phyloP scores from a whole-genome alignment of 2,797 vertebrate genomes.

The Danio jaintianensis region DNA sequence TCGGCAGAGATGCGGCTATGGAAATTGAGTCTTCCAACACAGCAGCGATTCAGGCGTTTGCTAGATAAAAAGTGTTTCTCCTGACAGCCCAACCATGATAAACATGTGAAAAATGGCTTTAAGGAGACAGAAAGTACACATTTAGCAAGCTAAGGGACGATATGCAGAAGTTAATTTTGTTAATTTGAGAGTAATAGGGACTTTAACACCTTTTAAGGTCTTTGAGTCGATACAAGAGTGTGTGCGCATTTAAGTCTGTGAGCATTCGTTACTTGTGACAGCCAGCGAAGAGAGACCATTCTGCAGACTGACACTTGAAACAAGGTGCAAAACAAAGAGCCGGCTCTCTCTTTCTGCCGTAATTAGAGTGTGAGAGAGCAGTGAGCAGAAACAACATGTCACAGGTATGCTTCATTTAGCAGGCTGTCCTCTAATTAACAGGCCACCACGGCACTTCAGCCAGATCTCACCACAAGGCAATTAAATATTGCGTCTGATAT shows the following conservation, averaged over 20 bases:
- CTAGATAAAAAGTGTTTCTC: background rate
- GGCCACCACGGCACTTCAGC: slow-evolving; percentile 39
- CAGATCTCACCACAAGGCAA: slow-evolving; percentile 43
- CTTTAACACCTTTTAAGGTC: slow-evolving; percentile 28
- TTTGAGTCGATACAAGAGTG: background rate
- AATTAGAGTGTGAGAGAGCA: slow-evolving; percentile 53
- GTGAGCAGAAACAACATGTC: slow-evolving; percentile 57
- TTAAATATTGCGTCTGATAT: slow-evolving; percentile 48
- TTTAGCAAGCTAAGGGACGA: slow-evolving; percentile 15
- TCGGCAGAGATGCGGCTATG: background rate
- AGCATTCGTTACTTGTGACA: slow-evolving; percentile 39
- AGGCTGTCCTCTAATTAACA: slow-evolving; percentile 57
- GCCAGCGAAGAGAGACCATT: slow-evolving; percentile 44
- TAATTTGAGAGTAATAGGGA: slow-evolving; percentile 49
- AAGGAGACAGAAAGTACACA: background rate
- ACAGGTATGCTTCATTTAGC: slow-evolving; percentile 64
- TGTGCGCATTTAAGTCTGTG: slow-evolving; percentile 55
- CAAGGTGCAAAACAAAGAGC: slow-evolving; percentile 54
- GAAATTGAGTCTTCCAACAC: slow-evolving; percentile 19
- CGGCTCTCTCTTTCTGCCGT: slow-evolving; percentile 41
- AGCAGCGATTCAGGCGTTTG: slow-evolving; percentile 3
- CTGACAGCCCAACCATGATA: background rate
- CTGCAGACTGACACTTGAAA: slow-evolving; percentile 50
- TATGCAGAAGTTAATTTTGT: slow-evolving; percentile 8
- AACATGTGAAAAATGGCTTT: slow-evolving; percentile 17